Conservation (phyloP, 2,113 vertebrate species). For the Tonatia bakeri region DNA sequence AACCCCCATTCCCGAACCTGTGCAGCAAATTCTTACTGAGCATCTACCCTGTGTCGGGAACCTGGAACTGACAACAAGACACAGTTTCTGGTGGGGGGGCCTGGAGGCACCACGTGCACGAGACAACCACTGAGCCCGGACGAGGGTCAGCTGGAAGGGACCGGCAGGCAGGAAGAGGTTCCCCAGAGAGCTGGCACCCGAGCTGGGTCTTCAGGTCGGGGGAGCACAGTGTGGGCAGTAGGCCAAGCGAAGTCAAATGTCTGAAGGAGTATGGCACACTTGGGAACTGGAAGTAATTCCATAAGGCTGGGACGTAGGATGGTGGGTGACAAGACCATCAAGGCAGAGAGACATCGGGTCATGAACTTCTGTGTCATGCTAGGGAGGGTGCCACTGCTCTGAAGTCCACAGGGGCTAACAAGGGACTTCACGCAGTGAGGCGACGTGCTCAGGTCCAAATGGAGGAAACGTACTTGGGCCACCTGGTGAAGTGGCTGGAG, state of each 20-base stretch:
- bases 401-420: neutral
- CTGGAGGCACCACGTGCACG: neutral
- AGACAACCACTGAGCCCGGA: accelerated
- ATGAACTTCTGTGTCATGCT: neutral
- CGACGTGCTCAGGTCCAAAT: neutral
- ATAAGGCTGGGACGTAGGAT: neutral
- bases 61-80: neutral
- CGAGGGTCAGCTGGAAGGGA: neutral
- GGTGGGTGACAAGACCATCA: neutral
- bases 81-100: neutral
- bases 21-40: neutral
- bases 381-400: neutral
- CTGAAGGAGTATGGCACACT: neutral
- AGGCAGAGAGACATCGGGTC: neutral
- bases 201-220: neutral
- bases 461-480: neutral
- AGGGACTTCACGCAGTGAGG: neutral
- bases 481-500: neutral
- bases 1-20: neutral
- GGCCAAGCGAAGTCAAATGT: neutral
- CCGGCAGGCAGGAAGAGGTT: neutral
- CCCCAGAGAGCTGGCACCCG: neutral
- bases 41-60: neutral
- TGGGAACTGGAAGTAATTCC: neutral
- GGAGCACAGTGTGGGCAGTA: neutral